Conservation (phyloP, 2,888 invertebrate species). For the Spisula subtruncata region DNA sequence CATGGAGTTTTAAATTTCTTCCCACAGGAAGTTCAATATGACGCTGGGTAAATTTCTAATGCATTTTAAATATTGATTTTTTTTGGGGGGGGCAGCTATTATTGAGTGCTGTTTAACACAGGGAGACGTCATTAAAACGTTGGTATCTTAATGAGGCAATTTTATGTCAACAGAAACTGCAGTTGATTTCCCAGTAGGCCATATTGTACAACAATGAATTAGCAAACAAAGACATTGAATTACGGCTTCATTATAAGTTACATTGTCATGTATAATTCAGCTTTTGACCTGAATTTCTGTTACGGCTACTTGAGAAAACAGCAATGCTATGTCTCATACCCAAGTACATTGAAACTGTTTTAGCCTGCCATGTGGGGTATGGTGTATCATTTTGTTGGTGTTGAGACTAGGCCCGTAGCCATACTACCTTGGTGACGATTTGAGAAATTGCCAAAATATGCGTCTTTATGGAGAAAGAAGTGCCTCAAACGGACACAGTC, state of each 20-base stretch:
- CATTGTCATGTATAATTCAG: neutral
- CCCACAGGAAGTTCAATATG: neutral
- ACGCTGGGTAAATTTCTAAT: slow-evolving; percentile 8
- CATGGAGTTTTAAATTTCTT: neutral
- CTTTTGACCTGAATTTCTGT: neutral
- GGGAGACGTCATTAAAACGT: slow-evolving; percentile 7
- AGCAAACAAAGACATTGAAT: slow-evolving; percentile 16
- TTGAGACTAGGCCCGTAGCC: too few relatives aligned
- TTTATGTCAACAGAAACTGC: slow-evolving; percentile 24
- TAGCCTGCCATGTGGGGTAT: too few relatives aligned
- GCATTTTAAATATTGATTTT: slow-evolving; percentile 31
- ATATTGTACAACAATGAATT: neutral
- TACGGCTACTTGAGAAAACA: neutral
- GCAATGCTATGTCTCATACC: too few relatives aligned
- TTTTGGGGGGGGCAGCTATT: slow-evolving; percentile 16
- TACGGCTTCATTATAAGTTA: neutral
- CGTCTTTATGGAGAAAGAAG: too few relatives aligned
- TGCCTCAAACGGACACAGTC: too few relatives aligned
- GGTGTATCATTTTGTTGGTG: too few relatives aligned
- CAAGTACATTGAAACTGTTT: too few relatives aligned
- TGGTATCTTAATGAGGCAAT: neutral
- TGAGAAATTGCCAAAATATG: too few relatives aligned
- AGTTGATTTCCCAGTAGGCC: slow-evolving; percentile 28
- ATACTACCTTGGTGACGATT: too few relatives aligned
- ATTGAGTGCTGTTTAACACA: neutral